These are phyloP conservation scores for Lochmaea capreae DNA, from an alignment of 2,888 invertebrate species.

Conservation along the genomic window DNA sequence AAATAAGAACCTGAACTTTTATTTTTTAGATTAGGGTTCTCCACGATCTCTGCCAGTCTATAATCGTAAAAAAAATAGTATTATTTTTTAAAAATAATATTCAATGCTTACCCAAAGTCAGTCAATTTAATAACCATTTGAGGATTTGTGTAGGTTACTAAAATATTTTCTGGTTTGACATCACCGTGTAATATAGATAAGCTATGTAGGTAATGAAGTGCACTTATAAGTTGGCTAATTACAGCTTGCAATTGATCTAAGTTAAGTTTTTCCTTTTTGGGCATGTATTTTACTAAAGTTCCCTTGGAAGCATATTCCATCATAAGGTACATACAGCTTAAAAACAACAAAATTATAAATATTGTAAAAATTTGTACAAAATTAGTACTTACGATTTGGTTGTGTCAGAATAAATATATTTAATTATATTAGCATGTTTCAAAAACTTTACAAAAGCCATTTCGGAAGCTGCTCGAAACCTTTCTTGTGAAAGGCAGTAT, in stretches of 20 bases:
- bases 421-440: slow-evolving; percentile 42
- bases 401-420: slow-evolving; percentile 37
- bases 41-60: slow-evolving; percentile 43
- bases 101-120: slow-evolving; percentile 45
- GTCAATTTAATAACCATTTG: slow-evolving; percentile 40
- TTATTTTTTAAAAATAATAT: too few relatives aligned
- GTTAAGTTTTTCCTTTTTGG: slow-evolving; percentile 9
- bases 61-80: background rate
- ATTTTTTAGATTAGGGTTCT: background rate
- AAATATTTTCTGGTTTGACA: slow-evolving; percentile 47
- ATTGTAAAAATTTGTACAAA: background rate
- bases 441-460: slow-evolving; percentile 43
- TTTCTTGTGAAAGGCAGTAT: slow-evolving; percentile 13
- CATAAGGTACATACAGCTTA: slow-evolving; percentile 45
- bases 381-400: slow-evolving; percentile 33
- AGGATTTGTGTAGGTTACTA: slow-evolving; percentile 30
- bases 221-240: slow-evolving; percentile 44
- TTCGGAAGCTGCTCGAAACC: slow-evolving; percentile 41
- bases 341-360: slow-evolving; percentile 27
- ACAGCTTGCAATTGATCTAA: slow-evolving; percentile 37
- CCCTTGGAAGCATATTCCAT: slow-evolving; percentile 44
- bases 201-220: slow-evolving; percentile 41
- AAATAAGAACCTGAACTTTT: slow-evolving; percentile 41
- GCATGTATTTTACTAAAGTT: slow-evolving; percentile 30
- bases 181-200: slow-evolving; percentile 46